phyloP scores from a whole-genome alignment of 2,888 invertebrate species.

The Drosophila sordidula region DNA sequence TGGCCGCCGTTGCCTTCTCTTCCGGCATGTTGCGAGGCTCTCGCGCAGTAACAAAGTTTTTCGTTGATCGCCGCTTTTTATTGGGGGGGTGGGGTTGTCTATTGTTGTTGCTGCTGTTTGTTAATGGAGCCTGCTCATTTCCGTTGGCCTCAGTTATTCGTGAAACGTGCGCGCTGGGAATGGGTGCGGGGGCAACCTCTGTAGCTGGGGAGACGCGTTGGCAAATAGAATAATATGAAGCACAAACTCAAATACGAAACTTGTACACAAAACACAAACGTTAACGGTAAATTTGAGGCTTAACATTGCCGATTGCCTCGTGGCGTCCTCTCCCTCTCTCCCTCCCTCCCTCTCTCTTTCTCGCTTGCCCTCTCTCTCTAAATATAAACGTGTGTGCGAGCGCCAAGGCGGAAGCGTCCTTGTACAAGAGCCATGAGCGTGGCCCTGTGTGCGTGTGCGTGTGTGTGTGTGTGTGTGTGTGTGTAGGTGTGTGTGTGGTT shows the following conservation, averaged over 20 bases:
- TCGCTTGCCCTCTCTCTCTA: background rate
- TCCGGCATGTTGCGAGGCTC: conserved; percentile 63
- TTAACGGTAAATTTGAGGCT: conserved; percentile 75
- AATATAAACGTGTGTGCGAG: conserved; percentile 15
- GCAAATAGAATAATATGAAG: conserved; percentile 64
- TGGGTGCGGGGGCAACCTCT: conserved; percentile 2
- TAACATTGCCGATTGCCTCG: conserved; percentile 52
- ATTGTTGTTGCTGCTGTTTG: conserved; percentile 37
- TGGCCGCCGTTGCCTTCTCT: conserved; percentile 50
- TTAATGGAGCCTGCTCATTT: conserved; percentile 61
- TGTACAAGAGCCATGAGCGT: conserved; percentile 59
- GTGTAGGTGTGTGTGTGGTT: conserved; percentile 3
- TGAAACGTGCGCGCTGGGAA: conserved; percentile 5
- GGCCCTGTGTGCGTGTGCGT: conserved; percentile 38
- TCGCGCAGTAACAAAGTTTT: conserved; percentile 14
- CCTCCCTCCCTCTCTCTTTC: background rate
- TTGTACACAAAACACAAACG: conserved; percentile 60
- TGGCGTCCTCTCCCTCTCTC: conserved; percentile 25
- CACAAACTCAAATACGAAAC: conserved; percentile 67
- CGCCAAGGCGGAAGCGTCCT: conserved; percentile 70
- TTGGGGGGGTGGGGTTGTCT: background rate
- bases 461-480: conserved; percentile 4
- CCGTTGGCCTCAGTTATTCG: conserved; percentile 47
- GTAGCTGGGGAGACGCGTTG: conserved; percentile 43
- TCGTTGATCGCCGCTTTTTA: conserved; percentile 51